Evolutionary conservation across 2,113 vertebrate species (phyloP), one percentile per base, ranked within the genome.

Genomic region (Nothocercus nigrocapillus): DNA sequence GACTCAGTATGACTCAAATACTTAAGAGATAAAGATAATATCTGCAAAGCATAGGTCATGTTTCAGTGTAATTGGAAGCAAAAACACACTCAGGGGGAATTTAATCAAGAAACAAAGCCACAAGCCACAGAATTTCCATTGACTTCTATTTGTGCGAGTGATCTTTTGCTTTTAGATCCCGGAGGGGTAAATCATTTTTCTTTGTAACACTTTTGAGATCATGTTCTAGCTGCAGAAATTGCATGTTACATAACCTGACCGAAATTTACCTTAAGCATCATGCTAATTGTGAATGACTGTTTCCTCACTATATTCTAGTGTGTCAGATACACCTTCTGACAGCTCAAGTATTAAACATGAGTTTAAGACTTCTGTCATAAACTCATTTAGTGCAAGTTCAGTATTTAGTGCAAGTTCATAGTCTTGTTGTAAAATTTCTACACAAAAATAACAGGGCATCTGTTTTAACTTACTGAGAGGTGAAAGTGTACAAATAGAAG

Each of bases 21-120:
- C 11, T 44, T 34, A 56, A 38, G 51, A 69, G 81, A 82, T 69
- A 79, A 54, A 14, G 14, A 78, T 69, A 56, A 3, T 79, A 82
- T 70, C 81, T 91, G 49, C 66, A 75, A 81, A 77, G 94, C 77
- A 89, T 78, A 95, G 77, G 77, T 91, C 88, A 56, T 27, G 32
- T 89, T 82, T 86, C 73, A 78, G 51, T 58, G 7, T 12, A 74
- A 64, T 32, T 82, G 49, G 61, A 82, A 78, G 61, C 30, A 85
- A 93, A 84, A 88, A 25, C 25, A 63, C 63, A 45, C 47, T 45
- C 18, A 36, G 63, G 36, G 30, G 30, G 32, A 51, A n/a, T 85
- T 93, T 89, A 79, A 86, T 75, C 40, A 82, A 70, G 62, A 38
- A 88, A 66, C 44, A 74, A 85, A 82, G 72, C 44, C 62, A 75